These are phyloP conservation scores for Rhopalosiphum maidis DNA, from an alignment of 1,140 invertebrate species.

Conservation along the genomic window DNA sequence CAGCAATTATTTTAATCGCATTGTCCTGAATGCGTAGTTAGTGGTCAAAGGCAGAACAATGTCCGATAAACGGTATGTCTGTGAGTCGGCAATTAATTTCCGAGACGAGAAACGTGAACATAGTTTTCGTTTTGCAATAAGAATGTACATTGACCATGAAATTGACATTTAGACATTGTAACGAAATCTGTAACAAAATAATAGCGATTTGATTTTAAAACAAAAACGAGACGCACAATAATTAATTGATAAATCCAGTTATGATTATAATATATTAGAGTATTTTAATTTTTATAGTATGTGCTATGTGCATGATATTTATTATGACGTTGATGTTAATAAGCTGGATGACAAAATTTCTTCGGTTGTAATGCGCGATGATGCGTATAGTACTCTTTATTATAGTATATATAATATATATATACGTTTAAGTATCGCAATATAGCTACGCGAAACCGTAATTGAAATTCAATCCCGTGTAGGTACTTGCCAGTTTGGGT, in stretches of 20 bases:
- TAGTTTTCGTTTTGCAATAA: background rate
- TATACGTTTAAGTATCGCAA: background rate
- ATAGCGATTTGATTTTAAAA: background rate
- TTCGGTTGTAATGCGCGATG: background rate
- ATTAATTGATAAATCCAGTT: background rate
- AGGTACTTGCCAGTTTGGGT: background rate
- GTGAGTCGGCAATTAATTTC: background rate
- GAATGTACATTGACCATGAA: background rate
- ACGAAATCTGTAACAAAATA: background rate
- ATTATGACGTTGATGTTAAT: background rate
- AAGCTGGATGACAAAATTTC: background rate
- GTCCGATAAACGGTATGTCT: background rate
- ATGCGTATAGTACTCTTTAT: background rate
- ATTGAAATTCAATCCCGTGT: constrained; percentile 22
- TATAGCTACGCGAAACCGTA: background rate
- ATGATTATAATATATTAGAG: background rate
- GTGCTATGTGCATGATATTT: background rate
- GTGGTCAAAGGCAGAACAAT: constrained; percentile 11
- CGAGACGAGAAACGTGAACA: background rate
- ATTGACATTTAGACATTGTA: background rate
- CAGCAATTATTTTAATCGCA: constrained; percentile 33
- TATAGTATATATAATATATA: background rate
- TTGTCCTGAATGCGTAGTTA: background rate
- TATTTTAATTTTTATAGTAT: background rate
- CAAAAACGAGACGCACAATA: background rate